Evolutionary conservation across 1,140 invertebrate species (phyloP), one percentile per base, ranked within the genome.

Genomic region (Vanessa atalanta): DNA sequence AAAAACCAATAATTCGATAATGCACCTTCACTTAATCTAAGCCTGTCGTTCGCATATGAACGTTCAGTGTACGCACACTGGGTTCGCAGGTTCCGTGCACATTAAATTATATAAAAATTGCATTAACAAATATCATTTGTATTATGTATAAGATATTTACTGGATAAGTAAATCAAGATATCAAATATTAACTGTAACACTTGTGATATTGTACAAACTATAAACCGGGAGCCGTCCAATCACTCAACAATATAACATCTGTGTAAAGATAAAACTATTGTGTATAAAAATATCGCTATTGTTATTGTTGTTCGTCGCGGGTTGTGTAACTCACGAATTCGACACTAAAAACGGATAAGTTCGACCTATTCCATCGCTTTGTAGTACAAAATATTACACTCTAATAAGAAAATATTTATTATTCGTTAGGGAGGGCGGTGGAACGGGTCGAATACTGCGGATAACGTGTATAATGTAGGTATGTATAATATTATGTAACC

Each of bases 231-330:
- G 89, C 90, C 90, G 83, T 90, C 85, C 85, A 84, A 88, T 90
- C 88, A 91, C 86, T 87, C 84, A 91, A 91, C 88, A 90, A 92
- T 90, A 84, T 88, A 92, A 88, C 82, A 89, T 84, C 73, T 87
- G 88, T 91, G 89, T 92, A 91, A 88, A 91, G 90, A 89, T 92
- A 92, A 90, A 88, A 89, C 88, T 92, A 92, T 91, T 87, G 84
- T 90, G 86, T 91, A 92, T 92, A 92, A 92, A 92, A 92, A 92
- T 92, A 92, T 91, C 74, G 87, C 87, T 91, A 90, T 90, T 92
- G 87, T 83, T 89, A 86, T 88, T 92, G 89, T 87, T 73, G 78
- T 78, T 84, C 70, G 75, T 76, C 81, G 78, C 82, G 85, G 81
- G 65, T 69, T 79, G 75, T 74, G 75, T 70, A 80, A 81, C 61